phyloP scores from a whole-genome alignment of 2,888 invertebrate genomes.

The Formica aserva region DNA sequence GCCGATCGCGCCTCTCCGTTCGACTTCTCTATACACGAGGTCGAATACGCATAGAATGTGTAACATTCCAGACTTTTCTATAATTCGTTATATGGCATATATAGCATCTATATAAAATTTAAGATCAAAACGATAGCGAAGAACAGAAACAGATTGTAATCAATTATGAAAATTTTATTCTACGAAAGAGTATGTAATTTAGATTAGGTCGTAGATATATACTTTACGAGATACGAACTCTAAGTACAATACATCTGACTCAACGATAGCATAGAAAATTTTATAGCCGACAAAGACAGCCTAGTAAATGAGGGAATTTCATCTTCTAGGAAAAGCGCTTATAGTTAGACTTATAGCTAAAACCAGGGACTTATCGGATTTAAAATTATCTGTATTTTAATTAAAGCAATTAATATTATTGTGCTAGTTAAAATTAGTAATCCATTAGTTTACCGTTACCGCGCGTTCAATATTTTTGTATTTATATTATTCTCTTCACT shows the following conservation, averaged over 20 bases:
- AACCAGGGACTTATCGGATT: constrained; percentile 68
- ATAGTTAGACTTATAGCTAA: constrained; percentile 62
- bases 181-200: constrained; percentile 64
- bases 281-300: constrained; percentile 60
- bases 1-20: constrained; percentile 42
- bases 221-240: constrained; percentile 46
- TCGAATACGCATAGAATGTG: constrained; percentile 22
- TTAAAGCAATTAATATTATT: constrained; percentile 67
- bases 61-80: constrained; percentile 1
- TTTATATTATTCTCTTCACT: not conserved
- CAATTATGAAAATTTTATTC: not conserved
- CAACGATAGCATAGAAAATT: constrained; percentile 64
- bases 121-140: not conserved
- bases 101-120: not conserved
- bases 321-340: constrained; percentile 72
- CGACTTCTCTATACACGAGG: constrained; percentile 24
- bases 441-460: constrained; percentile 54
- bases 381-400: constrained; percentile 66
- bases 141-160: not conserved
- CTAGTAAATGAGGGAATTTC: constrained; percentile 64
- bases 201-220: constrained; percentile 68
- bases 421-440: constrained; percentile 58
- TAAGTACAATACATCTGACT: constrained; percentile 47
- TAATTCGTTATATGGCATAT: not conserved
- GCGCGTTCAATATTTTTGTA: constrained; percentile 19